phyloP scores from a whole-genome alignment of 2,113 vertebrate species.

The Equus quagga region DNA sequence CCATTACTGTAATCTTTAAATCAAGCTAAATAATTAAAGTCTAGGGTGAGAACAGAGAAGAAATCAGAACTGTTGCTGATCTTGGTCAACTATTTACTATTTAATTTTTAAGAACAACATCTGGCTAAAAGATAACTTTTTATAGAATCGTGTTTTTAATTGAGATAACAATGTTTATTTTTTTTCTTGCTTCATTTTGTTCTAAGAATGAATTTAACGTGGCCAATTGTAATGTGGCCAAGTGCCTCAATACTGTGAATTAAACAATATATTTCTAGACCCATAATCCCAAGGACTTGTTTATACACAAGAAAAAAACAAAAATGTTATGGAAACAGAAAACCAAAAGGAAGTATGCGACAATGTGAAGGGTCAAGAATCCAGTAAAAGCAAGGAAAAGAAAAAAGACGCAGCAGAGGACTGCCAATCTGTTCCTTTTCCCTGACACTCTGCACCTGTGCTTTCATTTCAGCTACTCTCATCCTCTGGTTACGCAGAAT shows the following conservation, averaged over 20 bases:
- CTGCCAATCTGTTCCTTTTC: background rate
- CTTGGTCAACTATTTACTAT: background rate
- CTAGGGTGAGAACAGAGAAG: slow-evolving; percentile 12
- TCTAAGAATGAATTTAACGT: background rate
- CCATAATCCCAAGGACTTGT: background rate
- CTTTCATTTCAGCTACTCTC: background rate
- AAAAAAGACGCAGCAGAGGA: too few relatives aligned
- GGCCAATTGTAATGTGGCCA: background rate
- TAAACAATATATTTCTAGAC: background rate
- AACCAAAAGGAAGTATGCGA: background rate
- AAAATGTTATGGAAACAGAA: background rate
- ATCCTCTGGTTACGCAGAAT: too few relatives aligned
- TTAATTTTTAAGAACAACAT: background rate
- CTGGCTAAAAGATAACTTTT: background rate
- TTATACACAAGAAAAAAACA: background rate
- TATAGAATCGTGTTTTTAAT: background rate
- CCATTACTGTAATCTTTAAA: background rate
- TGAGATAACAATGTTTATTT: background rate
- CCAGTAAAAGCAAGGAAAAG: background rate
- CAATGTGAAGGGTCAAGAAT: background rate
- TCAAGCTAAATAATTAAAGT: slow-evolving; percentile 28
- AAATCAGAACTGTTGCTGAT: slow-evolving; percentile 18
- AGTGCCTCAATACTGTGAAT: background rate
- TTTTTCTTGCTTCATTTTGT: background rate
- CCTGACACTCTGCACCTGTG: background rate